These are phyloP conservation scores for Harpalus rubripes DNA, from an alignment of 2,888 invertebrate genomes.

Conservation along the genomic window DNA sequence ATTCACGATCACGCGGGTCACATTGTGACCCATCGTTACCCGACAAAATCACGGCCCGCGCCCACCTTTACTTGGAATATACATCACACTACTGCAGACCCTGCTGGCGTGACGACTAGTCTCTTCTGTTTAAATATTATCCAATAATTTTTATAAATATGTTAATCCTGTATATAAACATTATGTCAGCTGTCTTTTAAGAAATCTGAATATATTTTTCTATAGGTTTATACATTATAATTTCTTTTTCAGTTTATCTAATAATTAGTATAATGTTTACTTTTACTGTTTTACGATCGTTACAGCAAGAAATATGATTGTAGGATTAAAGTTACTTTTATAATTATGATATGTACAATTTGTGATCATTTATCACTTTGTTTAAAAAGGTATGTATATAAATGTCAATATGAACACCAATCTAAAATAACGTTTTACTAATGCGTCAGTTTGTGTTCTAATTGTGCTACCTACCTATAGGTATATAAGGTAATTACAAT, in stretches of 20 bases:
- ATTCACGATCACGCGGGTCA: too few relatives aligned
- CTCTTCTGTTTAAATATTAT: too few relatives aligned
- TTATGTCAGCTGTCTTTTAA: too few relatives aligned
- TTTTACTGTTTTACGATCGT: background rate
- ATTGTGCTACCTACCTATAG: constrained; percentile 3
- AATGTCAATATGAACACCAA: background rate
- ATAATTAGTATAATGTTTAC: too few relatives aligned
- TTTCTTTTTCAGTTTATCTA: background rate
- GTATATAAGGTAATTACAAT: background rate
- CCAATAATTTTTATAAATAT: too few relatives aligned
- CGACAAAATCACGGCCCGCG: too few relatives aligned
- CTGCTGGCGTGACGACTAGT: too few relatives aligned
- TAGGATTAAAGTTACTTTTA: background rate
- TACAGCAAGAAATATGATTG: background rate
- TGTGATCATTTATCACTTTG: background rate
- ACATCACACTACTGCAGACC: too few relatives aligned
- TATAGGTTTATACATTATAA: background rate
- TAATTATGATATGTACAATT: background rate
- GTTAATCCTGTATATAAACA: too few relatives aligned
- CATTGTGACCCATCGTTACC: too few relatives aligned
- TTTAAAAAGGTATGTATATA: background rate
- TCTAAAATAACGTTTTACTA: background rate
- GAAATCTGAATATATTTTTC: background rate
- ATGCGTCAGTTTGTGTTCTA: background rate
- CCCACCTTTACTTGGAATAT: too few relatives aligned